These are phyloP conservation scores for Rousettus madagascariensis DNA, from an alignment of 2,797 vertebrate species.

Conservation along the genomic window DNA sequence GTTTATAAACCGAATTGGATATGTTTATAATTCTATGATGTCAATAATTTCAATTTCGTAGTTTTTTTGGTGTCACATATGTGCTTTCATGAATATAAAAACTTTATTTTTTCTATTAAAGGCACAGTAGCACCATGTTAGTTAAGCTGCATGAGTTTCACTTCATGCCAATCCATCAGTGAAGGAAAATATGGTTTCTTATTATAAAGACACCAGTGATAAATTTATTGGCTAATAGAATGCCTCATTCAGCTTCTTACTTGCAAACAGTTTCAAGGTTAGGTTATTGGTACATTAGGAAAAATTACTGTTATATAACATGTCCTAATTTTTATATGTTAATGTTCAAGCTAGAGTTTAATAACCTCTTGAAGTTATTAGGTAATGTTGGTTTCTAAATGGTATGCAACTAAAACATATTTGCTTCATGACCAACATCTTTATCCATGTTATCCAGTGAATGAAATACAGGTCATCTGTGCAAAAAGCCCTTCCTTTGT, in stretches of 20 bases:
- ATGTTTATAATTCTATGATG: background rate
- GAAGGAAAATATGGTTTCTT: background rate
- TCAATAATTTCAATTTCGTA: background rate
- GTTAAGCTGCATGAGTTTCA: background rate
- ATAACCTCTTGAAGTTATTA: background rate
- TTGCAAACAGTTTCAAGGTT: background rate
- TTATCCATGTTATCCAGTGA: background rate
- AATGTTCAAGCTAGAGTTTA: background rate
- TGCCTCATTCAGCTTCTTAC: background rate
- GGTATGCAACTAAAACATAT: background rate
- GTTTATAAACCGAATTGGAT: background rate
- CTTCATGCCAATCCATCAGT: background rate
- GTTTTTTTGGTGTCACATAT: background rate
- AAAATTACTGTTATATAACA: background rate
- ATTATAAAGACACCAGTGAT: background rate
- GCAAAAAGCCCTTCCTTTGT: background rate
- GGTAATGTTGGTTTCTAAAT: background rate
- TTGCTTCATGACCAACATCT: background rate
- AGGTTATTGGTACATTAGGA: background rate
- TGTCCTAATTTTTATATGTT: constrained; percentile 18
- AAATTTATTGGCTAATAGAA: background rate
- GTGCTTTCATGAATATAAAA: background rate
- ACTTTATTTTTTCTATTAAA: background rate
- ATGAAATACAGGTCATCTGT: background rate
- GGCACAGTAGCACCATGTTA: background rate